A percentile compares a stretch with the other conserved stretches of the same genome.
phyloP scores from a whole-genome alignment of 1,140 invertebrate species.

The Pseudomyrmex concolor region DNA sequence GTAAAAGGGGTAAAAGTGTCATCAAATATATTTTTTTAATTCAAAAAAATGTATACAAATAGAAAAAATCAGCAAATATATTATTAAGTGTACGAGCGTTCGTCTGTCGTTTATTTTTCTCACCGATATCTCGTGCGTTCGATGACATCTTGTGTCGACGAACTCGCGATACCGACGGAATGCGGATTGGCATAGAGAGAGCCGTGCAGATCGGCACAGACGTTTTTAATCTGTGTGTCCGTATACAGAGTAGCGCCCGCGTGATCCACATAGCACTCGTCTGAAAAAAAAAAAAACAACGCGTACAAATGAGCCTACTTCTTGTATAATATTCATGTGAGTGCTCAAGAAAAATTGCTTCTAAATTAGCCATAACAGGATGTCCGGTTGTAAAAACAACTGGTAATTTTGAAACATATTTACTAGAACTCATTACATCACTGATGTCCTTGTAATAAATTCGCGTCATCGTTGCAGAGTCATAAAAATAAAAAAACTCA shows the following conservation, averaged over 20 bases:
- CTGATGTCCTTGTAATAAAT: constrained; percentile 9
- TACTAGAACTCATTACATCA: neutral
- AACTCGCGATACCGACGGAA: constrained; percentile 89
- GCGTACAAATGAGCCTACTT: neutral
- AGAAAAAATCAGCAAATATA: too few relatives aligned
- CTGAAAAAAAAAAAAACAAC: constrained; percentile 84
- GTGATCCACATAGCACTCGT: constrained; percentile 94
- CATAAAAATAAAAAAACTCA: too few relatives aligned
- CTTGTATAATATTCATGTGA: too few relatives aligned
- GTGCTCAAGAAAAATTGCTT: neutral
- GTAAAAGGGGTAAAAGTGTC: constrained; percentile 17
- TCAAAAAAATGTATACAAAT: too few relatives aligned
- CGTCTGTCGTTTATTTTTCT: constrained; percentile 62
- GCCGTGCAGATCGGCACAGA: constrained; percentile 88
- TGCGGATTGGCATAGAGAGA: constrained; percentile 96
- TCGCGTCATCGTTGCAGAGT: neutral
- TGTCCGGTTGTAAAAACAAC: neutral
- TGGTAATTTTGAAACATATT: neutral
- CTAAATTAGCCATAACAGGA: neutral
- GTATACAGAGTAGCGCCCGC: constrained; percentile 94
- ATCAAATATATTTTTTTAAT: neutral
- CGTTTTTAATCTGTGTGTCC: constrained; percentile 89
- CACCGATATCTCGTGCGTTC: constrained; percentile 93
- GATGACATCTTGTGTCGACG: constrained; percentile 91
- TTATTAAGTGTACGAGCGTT: too few relatives aligned